Conservation (phyloP, 2,797 vertebrate species). For the Notoglanidium macrostoma region DNA sequence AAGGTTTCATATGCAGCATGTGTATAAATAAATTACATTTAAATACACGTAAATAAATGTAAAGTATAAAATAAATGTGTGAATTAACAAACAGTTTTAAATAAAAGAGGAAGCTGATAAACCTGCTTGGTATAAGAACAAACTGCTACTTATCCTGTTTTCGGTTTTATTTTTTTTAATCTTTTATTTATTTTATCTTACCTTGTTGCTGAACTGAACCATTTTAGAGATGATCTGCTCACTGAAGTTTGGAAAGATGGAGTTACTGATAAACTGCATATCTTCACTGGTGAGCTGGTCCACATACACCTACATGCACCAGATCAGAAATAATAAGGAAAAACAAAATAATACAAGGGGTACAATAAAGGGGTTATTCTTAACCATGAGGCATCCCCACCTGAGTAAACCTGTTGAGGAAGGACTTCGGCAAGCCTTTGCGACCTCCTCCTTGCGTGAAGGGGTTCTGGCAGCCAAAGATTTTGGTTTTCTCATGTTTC, state of each 20-base stretch:
- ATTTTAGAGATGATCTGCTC: slow-evolving; percentile 86
- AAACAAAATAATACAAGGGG: background rate
- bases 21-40: background rate
- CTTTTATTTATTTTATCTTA: slow-evolving; percentile 60
- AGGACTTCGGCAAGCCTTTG: slow-evolving; percentile 93
- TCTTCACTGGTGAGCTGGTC: slow-evolving; percentile 90
- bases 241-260: slow-evolving; percentile 87
- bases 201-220: slow-evolving; percentile 93
- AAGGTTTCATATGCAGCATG: background rate
- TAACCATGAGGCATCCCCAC: slow-evolving; percentile 51
- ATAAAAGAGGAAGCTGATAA: background rate
- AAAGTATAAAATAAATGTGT: background rate
- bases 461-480: slow-evolving; percentile 97
- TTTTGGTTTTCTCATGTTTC: slow-evolving; percentile 91
- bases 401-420: slow-evolving; percentile 98
- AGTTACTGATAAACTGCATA: slow-evolving; percentile 90
- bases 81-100: background rate
- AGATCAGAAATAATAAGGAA: background rate
- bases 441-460: slow-evolving; percentile 95
- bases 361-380: background rate
- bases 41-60: background rate
- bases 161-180: too few species aligned
- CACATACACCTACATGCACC: slow-evolving; percentile 84
- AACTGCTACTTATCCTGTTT: background rate
- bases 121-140: background rate